phyloP scores from a whole-genome alignment of 2,797 vertebrate species.

The Botia almorhae region DNA sequence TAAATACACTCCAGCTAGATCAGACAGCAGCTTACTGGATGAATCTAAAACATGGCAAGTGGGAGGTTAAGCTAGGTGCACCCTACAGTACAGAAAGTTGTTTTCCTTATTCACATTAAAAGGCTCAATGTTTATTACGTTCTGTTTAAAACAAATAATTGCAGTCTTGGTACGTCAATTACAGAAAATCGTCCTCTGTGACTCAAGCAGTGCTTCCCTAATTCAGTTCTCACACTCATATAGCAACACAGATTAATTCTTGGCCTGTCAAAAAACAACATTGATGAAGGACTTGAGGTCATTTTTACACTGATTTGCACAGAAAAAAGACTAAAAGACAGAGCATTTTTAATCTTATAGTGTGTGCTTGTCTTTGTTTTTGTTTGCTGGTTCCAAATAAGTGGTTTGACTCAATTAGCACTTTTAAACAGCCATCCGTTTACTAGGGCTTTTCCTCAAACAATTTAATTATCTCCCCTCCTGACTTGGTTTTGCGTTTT shows the following conservation, averaged over 20 bases:
- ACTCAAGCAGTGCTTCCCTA: background rate
- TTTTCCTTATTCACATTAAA: background rate
- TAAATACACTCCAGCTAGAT: background rate
- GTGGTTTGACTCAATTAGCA: background rate
- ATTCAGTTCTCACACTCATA: background rate
- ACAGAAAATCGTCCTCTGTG: background rate
- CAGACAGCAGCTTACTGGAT: background rate
- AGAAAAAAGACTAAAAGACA: background rate
- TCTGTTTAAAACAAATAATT: background rate
- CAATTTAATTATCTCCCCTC: background rate
- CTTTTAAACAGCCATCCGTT: background rate
- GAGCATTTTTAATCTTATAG: background rate
- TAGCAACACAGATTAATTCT: background rate
- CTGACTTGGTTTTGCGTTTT: background rate
- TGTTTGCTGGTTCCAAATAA: background rate
- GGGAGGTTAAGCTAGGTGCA: background rate
- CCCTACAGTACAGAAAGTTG: background rate
- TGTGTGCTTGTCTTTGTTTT: background rate
- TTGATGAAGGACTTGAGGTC: background rate
- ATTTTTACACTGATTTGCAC: background rate
- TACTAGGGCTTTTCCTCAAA: background rate
- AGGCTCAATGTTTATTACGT: background rate
- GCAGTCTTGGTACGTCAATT: background rate
- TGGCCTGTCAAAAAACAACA: background rate
- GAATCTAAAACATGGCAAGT: background rate